These are phyloP conservation scores for Guaruba guarouba DNA, from an alignment of 2,113 vertebrate genomes.

Conservation along the genomic window DNA sequence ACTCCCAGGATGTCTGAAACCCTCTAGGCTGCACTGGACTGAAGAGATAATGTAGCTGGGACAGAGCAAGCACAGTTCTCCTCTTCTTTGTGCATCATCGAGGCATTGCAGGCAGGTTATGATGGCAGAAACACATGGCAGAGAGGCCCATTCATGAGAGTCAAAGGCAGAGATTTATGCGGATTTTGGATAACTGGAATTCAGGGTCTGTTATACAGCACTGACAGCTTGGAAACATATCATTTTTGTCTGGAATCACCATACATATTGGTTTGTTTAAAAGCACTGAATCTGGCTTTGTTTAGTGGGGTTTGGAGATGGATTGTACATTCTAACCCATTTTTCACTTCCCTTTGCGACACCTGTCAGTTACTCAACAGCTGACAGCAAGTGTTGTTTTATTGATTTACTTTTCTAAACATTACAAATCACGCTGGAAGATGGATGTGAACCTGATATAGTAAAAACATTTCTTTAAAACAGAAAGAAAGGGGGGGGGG, in stretches of 20 bases:
- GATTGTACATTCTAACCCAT: not conserved
- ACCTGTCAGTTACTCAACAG: conserved; percentile 8
- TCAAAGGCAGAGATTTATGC: not conserved
- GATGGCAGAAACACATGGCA: not conserved
- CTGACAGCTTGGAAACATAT: not conserved
- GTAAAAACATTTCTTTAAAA: conserved; percentile 34
- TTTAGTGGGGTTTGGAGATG: not conserved
- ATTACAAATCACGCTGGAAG: conserved; percentile 14
- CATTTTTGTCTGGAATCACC: not conserved
- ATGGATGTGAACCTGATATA: not conserved
- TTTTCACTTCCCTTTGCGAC: not conserved
- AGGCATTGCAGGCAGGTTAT: not conserved
- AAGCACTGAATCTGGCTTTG: not conserved
- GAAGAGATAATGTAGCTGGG: not conserved
- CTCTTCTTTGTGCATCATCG: not conserved
- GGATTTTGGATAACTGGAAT: not conserved
- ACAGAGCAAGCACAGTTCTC: not conserved
- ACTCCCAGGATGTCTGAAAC: not conserved
- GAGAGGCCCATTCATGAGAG: not conserved
- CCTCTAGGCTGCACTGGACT: not conserved
- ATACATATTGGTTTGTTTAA: not conserved
- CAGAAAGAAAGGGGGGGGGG: not conserved
- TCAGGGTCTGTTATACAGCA: not conserved
- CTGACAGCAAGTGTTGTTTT: not conserved
- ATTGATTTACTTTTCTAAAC: conserved; percentile 23